Evolutionary conservation across 2,797 vertebrate genomes (phyloP), one percentile per base, ranked within the genome.

Genomic region (Microchirus variegatus): DNA sequence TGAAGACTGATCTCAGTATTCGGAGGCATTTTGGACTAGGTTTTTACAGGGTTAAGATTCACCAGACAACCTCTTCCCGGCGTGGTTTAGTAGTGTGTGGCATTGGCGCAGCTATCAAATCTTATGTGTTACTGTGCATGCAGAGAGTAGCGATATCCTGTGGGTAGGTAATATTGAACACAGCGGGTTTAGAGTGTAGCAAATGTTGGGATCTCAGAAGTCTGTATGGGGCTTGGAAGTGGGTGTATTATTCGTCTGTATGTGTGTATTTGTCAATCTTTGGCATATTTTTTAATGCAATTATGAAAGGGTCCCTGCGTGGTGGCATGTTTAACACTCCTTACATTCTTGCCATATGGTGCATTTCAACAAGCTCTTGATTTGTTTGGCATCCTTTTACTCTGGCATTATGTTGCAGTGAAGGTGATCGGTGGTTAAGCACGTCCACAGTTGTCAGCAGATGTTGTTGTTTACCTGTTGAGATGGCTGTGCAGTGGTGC

Each of bases 131-230:
- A 59, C 43, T 49, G 63, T 69, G 70, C 78, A 81, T 63, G 80
- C 72, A 70, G 83, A 53, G 65, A 69, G 51, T 61, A 53, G 78
- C 70, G 80, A 64, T 73, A 55, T 75, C 81, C 89, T 70, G 84
- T 72, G 72, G 90, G 74, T 71, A 81, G 70, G 71, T 90, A 87
- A 90, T 90, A 89, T 88, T 85, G 67, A 84, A 85, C 87, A 50
- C 89, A 89, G 89, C 90, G 71, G 87, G 88, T 79, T 75, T 52
- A 75, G 63, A 74, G 67, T 78, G 49, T 42, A 67, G 80, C 81
- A 78, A 81, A 83, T 68, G 72, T 72, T 77, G 57, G 48, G 62
- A 80, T 77, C 66, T 64, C 63, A 60, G 68, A 74, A 73, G 70
- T 73, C 70, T 72, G 57, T 78, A 62, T 73, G 77, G 59, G 65